phyloP scores from a whole-genome alignment of 2,113 vertebrate genomes.

The Leptobrachium leishanense region DNA sequence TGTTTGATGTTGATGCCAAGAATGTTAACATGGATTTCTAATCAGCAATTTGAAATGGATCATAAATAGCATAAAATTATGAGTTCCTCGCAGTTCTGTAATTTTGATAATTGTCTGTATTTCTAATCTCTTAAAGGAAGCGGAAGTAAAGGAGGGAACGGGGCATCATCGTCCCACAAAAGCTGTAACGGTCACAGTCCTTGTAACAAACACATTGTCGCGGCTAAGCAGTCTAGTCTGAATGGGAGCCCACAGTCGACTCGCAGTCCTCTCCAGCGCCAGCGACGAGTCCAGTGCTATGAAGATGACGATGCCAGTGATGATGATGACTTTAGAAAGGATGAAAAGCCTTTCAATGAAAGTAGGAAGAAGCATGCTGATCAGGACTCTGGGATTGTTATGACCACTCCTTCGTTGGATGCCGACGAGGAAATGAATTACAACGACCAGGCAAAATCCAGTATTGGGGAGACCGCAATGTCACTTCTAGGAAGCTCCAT shows the following conservation, averaged over 20 bases:
- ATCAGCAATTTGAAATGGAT: too few relatives aligned
- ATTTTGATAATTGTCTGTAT: too few relatives aligned
- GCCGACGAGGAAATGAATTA: conserved; percentile 58
- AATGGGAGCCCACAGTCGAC: conserved; percentile 70
- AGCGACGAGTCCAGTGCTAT: conserved; percentile 76
- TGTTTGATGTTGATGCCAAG: too few relatives aligned
- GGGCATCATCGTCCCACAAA: conserved; percentile 54
- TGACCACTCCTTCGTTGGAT: conserved; percentile 60
- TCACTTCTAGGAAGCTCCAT: conserved; percentile 57
- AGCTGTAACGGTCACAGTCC: conserved; percentile 53
- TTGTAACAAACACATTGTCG: conserved; percentile 61
- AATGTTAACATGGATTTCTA: too few relatives aligned
- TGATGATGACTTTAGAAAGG: conserved; percentile 56
- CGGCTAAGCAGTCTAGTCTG: conserved; percentile 65
- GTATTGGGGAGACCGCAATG: conserved; percentile 58
- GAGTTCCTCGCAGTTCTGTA: too few relatives aligned
- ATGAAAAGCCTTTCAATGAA: conserved; percentile 53
- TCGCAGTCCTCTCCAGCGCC: conserved; percentile 82
- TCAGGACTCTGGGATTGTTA: conserved; percentile 54
- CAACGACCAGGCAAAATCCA: conserved; percentile 55
- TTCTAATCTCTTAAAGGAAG: conserved; percentile 59
- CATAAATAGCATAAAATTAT: too few relatives aligned
- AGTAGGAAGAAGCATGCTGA: conserved; percentile 53
- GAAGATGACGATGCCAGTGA: conserved; percentile 75
- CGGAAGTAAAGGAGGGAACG: conserved; percentile 57